These are phyloP conservation scores for Monomorium pharaonis DNA, from an alignment of 1,140 invertebrate species.

Conservation along the genomic window DNA sequence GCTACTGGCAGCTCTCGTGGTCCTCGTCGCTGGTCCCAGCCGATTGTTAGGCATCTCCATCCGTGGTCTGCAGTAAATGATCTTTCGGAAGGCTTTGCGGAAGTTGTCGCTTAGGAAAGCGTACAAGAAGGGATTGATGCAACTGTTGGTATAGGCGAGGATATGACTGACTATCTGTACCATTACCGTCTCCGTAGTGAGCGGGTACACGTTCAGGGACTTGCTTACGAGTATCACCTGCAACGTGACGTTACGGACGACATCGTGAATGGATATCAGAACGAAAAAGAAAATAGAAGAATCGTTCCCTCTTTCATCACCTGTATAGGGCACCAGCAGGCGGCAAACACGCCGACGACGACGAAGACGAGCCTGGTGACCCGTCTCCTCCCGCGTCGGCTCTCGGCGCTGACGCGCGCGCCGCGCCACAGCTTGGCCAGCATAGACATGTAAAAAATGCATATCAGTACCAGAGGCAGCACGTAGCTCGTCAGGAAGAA, in stretches of 20 bases:
- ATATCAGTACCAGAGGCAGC: constrained; percentile 94
- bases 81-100: constrained; percentile 92
- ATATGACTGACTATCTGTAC: constrained; percentile 95
- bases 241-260: neutral
- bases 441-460: constrained; percentile 96
- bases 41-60: constrained; percentile 74
- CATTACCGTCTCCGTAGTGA: constrained; percentile 88
- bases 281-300: neutral
- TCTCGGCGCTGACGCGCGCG: constrained; percentile 89
- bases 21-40: constrained; percentile 79
- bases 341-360: constrained; percentile 97
- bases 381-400: constrained; percentile 93
- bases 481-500: constrained; percentile 95
- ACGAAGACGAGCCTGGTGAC: constrained; percentile 97
- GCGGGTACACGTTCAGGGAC: constrained; percentile 89
- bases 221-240: constrained; percentile 93
- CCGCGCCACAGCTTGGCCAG: constrained; percentile 94
- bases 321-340: constrained; percentile 98
- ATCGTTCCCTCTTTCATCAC: constrained; percentile 79
- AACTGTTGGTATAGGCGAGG: constrained; percentile 97
- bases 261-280: neutral
- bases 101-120: constrained; percentile 96
- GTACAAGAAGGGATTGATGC: constrained; percentile 98
- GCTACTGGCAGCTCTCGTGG: constrained; percentile 79
- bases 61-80: constrained; percentile 85